Evolutionary conservation across 2,888 invertebrate genomes (phyloP), one percentile per base, ranked within the genome.

Genomic region (Eristalis pertinax): DNA sequence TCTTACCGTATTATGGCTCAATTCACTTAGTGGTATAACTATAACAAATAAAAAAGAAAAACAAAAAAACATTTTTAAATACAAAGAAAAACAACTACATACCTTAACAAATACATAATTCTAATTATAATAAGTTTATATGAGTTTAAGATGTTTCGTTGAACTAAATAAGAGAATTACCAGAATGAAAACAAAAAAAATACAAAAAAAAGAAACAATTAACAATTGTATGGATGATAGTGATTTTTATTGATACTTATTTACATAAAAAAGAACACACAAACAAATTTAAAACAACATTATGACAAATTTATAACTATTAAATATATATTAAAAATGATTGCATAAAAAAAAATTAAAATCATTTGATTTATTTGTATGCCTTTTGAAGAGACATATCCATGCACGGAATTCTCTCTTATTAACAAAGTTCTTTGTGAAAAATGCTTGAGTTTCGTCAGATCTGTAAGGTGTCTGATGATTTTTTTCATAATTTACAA

Each of bases 241-340:
- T 76, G 76, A 76, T 68, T 76, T 68, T 76, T 76, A 76, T 43
- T 43, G 58, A 43, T 11, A 76, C 15, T 68, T 68, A 76, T 76
- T 76, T 77, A 77, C 76, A 77, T 68, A 77, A 43, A 76, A 41
- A 76, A 38, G 24, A 60, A 11, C 24, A 58, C 32, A 58, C 24
- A 24, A 29, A 29, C 5, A 69, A 11, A 35, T 22, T n/a, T 26
- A 26, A 29, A 62, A 29, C 10, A 63, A 63, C n/a, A n/a, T 63
- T 65, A 74, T 56, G 43, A 64, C 63, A 74, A 74, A 74, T 73
- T 64, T 74, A 74, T 74, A 56, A 64, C 64, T 65, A 43, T 73
- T 73, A 15, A 68, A 62, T 67, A 75, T 67, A 75, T 74, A 74
- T 65, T 24, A 67, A 60, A 76, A 62, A 60, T 32, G 60, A 68